Percentiles rank a stretch among this genome's conserved stretches.
Conservation (phyloP, 2,113 vertebrate species). For the Limanda limanda region DNA sequence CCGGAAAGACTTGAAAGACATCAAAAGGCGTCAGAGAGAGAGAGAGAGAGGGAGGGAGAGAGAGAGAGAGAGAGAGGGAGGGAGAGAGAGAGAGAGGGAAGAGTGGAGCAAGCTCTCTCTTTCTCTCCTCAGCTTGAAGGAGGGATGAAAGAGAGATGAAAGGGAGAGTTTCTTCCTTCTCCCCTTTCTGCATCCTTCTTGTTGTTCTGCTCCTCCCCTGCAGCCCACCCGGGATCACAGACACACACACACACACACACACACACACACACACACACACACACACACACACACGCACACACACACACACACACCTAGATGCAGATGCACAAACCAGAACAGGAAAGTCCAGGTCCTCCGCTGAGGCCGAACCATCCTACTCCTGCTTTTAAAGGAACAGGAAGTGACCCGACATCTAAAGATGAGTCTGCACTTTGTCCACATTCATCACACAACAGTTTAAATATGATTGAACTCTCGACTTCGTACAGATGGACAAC, state of each 20-base stretch:
- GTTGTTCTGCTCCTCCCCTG: constrained; percentile 50
- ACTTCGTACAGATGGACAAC: no score
- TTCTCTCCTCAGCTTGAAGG: constrained; percentile 36
- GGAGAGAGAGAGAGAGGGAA: neutral
- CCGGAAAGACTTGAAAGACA: constrained; percentile 75
- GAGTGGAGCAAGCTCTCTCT: constrained; percentile 4
- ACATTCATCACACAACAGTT: no score
- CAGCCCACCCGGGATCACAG: constrained; percentile 70
- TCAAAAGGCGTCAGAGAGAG: constrained; percentile 58
- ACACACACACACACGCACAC: no score
- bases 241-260: constrained; percentile 5
- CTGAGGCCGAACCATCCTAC: no score
- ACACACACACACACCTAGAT: no score
- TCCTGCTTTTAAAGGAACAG: no score
- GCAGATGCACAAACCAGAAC: no score
- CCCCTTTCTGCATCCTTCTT: constrained; percentile 61
- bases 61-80: constrained; percentile 12
- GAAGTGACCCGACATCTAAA: no score
- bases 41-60: neutral
- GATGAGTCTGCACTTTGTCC: no score
- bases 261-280: no score
- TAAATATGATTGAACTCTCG: no score
- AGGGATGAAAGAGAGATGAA: constrained; percentile 74
- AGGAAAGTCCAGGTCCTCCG: no score
- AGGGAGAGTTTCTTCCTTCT: constrained; percentile 68